Evolutionary conservation across 1,140 invertebrate genomes (phyloP).

Genomic region (Dreissena polymorpha): DNA sequence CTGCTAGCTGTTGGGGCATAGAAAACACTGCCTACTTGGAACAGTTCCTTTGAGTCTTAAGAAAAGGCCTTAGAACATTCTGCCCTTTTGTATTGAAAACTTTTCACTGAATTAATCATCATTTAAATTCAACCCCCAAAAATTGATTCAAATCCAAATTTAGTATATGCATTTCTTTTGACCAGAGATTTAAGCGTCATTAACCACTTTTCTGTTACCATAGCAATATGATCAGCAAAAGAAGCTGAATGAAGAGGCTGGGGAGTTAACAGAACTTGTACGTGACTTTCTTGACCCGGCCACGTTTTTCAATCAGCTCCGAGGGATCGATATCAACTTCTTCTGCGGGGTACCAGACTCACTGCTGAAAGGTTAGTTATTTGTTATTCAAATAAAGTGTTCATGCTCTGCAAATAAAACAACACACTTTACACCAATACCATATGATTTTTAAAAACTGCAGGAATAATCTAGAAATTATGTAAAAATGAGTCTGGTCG

Average conservation of each 20-base stretch:
- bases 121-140: not conserved
- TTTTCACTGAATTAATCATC: not conserved
- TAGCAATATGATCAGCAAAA: constrained; percentile 64
- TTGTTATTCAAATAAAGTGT: too few species aligned
- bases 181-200: too few species aligned
- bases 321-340: constrained; percentile 78
- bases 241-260: constrained; percentile 58
- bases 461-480: too few species aligned
- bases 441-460: too few species aligned
- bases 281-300: constrained; percentile 76
- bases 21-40: too few species aligned
- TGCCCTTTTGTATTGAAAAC: not conserved
- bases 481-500: too few species aligned
- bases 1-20: too few species aligned
- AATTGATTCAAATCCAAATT: not conserved
- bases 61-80: not conserved
- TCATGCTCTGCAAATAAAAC: too few species aligned
- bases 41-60: too few species aligned
- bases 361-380: constrained; percentile 79
- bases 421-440: too few species aligned
- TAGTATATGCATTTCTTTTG: not conserved
- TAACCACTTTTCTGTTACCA: not conserved
- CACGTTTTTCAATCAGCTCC: constrained; percentile 77
- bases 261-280: constrained; percentile 64
- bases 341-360: constrained; percentile 81